Evolutionary conservation across 2,888 invertebrate species (phyloP).

Genomic region (Autographa pulchrina): DNA sequence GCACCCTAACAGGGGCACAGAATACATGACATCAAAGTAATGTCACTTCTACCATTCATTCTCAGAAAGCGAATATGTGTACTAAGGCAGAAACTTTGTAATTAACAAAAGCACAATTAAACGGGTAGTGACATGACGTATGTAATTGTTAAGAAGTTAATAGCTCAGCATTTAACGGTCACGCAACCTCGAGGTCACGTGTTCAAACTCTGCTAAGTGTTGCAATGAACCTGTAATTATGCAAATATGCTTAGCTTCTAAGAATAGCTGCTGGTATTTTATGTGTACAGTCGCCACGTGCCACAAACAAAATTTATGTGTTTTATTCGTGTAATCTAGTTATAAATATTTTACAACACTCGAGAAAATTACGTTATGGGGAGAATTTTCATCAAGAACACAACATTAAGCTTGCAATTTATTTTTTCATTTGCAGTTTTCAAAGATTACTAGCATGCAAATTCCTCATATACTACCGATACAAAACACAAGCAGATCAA

Average conservation of each 20-base stretch:
- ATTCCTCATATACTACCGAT: not conserved
- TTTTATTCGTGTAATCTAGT: not conserved
- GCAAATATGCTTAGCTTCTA: conserved; percentile 22
- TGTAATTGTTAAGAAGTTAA: conserved; percentile 42
- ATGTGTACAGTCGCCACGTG: not conserved
- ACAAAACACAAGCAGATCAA: not conserved
- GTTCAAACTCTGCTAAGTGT: conserved; percentile 29
- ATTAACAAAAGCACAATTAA: conserved; percentile 29
- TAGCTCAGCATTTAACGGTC: conserved; percentile 34
- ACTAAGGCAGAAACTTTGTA: conserved; percentile 15
- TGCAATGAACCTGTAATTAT: conserved; percentile 33
- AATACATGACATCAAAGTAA: not conserved
- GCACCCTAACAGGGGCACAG: not conserved
- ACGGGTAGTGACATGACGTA: conserved; percentile 23
- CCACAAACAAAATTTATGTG: not conserved
- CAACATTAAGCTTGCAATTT: not conserved
- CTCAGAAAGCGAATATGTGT: conserved; percentile 6
- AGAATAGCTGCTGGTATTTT: conserved; percentile 2
- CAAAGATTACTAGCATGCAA: no score
- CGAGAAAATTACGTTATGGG: not conserved
- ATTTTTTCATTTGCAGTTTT: no score
- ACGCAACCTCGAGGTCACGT: conserved; percentile 40
- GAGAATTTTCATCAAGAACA: not conserved
- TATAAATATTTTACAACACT: not conserved
- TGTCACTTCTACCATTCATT: not conserved